These are phyloP conservation scores for Dascyllus trimaculatus DNA, from an alignment of 2,113 vertebrate genomes.

Conservation along the genomic window DNA sequence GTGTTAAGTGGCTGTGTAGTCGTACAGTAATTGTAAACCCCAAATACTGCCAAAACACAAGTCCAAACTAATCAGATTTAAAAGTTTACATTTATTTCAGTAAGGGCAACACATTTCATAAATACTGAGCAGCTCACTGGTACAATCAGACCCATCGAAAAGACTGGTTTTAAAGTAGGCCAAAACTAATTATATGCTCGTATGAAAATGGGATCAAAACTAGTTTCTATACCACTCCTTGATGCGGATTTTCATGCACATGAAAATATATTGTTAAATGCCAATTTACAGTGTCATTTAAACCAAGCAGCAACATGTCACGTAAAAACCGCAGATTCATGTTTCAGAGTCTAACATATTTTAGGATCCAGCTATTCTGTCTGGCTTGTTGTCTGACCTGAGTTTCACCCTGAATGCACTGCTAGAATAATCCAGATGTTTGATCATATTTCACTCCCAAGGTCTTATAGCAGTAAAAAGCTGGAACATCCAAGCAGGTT, in stretches of 20 bases:
- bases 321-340: constrained; percentile 45
- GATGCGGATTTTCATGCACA: constrained; percentile 32
- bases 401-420: constrained; percentile 21
- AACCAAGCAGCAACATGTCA: constrained; percentile 75
- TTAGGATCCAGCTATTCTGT: constrained; percentile 19
- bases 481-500: constrained; percentile 61
- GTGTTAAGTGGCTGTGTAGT: background rate
- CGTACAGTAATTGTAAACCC: background rate
- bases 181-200: constrained; percentile 19
- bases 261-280: constrained; percentile 65
- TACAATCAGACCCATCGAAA: constrained; percentile 21
- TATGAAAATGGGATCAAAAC: constrained; percentile 12
- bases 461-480: constrained; percentile 44
- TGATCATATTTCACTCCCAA: constrained; percentile 32
- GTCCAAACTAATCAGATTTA: constrained; percentile 33
- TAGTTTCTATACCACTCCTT: constrained; percentile 10
- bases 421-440: constrained; percentile 21
- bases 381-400: constrained; percentile 18
- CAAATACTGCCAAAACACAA: constrained; percentile 20
- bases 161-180: constrained; percentile 15
- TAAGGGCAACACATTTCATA: constrained; percentile 69
- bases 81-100: constrained; percentile 74
- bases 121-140: constrained; percentile 71
- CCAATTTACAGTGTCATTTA: constrained; percentile 66
- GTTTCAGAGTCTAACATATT: constrained; percentile 20